These are phyloP conservation scores for Aspidoscelis tigris DNA, from an alignment of 2,113 vertebrate species.

Conservation along the genomic window DNA sequence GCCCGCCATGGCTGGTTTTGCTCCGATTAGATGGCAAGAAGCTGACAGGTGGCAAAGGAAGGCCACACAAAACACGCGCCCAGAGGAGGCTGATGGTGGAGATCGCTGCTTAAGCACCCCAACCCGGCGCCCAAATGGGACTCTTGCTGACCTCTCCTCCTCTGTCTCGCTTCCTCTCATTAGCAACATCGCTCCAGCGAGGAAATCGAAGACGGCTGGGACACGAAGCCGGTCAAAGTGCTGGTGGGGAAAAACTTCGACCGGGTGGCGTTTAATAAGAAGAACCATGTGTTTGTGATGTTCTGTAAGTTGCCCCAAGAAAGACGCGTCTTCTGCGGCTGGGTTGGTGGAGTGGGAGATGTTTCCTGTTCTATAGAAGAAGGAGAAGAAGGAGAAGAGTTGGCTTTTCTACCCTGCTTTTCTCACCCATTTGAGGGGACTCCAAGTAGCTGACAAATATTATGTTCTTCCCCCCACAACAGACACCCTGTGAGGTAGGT, in stretches of 20 bases:
- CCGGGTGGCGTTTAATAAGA: constrained; percentile 82
- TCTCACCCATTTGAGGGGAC: too few species aligned
- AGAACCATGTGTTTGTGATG: constrained; percentile 86
- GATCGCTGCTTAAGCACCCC: neutral
- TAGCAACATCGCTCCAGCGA: constrained; percentile 88
- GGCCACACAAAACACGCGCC: neutral
- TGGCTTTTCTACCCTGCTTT: too few species aligned
- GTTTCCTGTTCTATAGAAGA: neutral
- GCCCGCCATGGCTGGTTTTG: neutral
- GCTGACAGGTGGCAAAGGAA: neutral
- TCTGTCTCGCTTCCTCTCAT: constrained; percentile 55
- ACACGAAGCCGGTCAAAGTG: constrained; percentile 85
- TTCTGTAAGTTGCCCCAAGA: constrained; percentile 83
- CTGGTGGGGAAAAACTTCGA: constrained; percentile 91
- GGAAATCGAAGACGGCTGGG: constrained; percentile 87
- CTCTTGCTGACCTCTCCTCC: constrained; percentile 8
- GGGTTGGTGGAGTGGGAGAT: too few species aligned
- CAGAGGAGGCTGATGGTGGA: neutral
- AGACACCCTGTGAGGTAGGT: too few species aligned
- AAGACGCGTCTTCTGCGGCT: neutral
- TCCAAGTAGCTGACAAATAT: too few species aligned
- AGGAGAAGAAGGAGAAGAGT: neutral
- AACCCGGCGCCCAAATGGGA: neutral
- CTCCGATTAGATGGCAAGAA: neutral
- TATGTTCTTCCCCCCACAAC: too few species aligned